phyloP scores from a whole-genome alignment of 2,113 vertebrate genomes.

The Ellobius talpinus region DNA sequence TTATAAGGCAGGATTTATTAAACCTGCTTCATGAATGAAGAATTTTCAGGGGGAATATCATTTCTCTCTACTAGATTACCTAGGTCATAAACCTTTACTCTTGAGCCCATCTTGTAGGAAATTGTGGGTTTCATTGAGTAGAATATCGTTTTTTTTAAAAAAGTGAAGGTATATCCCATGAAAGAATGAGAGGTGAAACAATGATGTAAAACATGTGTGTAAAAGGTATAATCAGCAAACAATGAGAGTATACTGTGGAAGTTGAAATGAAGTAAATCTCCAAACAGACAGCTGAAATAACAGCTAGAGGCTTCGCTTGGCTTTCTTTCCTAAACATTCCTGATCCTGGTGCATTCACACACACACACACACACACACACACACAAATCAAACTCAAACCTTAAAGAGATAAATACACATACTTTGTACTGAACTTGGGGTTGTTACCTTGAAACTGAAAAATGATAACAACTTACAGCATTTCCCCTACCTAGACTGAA shows the following conservation, averaged over 20 bases:
- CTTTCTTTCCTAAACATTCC: constrained; percentile 45
- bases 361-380: too few relatives aligned
- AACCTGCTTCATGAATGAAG: not conserved
- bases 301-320: not conserved
- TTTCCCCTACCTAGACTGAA: constrained; percentile 60
- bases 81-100: not conserved
- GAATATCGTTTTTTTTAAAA: too few relatives aligned
- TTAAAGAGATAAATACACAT: constrained; percentile 70
- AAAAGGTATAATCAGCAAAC: not conserved
- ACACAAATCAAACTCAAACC: not conserved
- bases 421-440: constrained; percentile 53
- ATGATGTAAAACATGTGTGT: not conserved
- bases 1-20: not conserved
- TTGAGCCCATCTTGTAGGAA: not conserved
- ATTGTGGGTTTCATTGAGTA: not conserved
- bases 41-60: not conserved
- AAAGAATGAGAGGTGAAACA: not conserved
- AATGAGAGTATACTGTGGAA: not conserved
- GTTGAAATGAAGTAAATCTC: constrained; percentile 63
- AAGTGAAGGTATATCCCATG: constrained; percentile 19
- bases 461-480: constrained; percentile 63
- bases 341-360: not conserved
- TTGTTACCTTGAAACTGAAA: constrained; percentile 64
- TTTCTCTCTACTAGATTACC: not conserved
- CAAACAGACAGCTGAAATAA: not conserved